Conservation (phyloP, 2,113 vertebrate genomes). For the Microcebus lehilahytsara region DNA sequence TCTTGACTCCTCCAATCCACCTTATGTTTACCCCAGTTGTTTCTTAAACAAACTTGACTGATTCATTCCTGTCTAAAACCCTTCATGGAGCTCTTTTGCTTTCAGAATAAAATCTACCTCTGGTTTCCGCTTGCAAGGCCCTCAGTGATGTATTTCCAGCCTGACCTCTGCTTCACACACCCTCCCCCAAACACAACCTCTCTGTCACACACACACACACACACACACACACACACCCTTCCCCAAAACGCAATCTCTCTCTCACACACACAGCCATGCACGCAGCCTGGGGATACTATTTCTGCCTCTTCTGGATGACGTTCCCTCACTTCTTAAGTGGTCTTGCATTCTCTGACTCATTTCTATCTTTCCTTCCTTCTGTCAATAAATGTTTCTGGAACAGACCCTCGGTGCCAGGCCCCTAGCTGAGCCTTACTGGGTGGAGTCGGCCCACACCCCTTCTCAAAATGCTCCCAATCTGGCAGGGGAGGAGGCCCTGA, state of each 20-base stretch:
- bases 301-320: neutral
- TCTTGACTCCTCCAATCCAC: neutral
- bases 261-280: neutral
- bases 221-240: neutral
- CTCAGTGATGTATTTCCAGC: neutral
- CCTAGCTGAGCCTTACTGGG: neutral
- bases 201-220: neutral
- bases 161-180: neutral
- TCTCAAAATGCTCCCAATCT: neutral
- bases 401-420: neutral
- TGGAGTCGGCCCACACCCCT: neutral
- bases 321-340: neutral
- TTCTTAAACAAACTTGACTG: neutral
- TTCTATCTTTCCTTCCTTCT: neutral
- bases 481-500: neutral
- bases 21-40: neutral
- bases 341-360: neutral
- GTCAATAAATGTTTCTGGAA: neutral
- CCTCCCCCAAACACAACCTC: neutral
- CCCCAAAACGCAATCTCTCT: neutral
- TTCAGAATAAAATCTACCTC: constrained; percentile 28
- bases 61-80: neutral
- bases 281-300: neutral
- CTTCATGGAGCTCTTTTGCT: neutral
- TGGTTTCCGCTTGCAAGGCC: neutral